Percentiles rank a stretch among this genome's conserved stretches.
Evolutionary conservation across 2,113 vertebrate species (phyloP).

Genomic region (Bucco capensis): DNA sequence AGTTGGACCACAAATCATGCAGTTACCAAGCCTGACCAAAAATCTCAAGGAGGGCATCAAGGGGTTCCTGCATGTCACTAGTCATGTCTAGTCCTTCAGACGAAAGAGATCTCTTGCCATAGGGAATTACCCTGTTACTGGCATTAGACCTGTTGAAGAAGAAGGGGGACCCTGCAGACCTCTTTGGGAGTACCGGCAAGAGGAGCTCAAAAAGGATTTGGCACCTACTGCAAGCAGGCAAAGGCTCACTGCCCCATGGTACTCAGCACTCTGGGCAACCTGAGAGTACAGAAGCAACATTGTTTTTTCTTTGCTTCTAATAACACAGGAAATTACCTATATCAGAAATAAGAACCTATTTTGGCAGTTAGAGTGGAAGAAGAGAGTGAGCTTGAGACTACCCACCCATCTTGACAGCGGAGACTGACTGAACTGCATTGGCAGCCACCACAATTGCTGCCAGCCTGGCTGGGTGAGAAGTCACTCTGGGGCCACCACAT

Average conservation of each 20-base stretch:
- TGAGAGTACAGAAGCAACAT: neutral
- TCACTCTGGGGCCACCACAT: constrained; percentile 71
- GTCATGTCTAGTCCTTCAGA: neutral
- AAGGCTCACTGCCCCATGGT: neutral
- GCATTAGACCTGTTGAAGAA: neutral
- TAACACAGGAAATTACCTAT: neutral
- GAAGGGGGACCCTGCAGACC: too few species aligned
- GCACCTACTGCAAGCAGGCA: fast-evolving
- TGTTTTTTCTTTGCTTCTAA: neutral
- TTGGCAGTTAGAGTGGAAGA: neutral
- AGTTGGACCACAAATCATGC: neutral
- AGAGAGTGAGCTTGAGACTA: neutral
- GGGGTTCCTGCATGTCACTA: neutral
- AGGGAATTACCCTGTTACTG: neutral
- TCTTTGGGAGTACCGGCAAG: neutral
- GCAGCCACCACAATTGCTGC: neutral
- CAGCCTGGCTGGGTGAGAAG: constrained; percentile 68
- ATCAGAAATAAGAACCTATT: constrained; percentile 20
- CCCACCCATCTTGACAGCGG: constrained; percentile 68
- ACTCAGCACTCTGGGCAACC: fast-evolving
- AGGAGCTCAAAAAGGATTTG: neutral
- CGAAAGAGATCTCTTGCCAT: neutral
- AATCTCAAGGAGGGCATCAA: neutral
- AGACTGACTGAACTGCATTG: constrained; percentile 64
- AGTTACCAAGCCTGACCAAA: neutral